A percentile compares a stretch with the other conserved stretches of the same genome.
These are phyloP conservation scores for Holothuria glaberrima DNA, from an alignment of 35 echinoderm and acorn worm species.

Conservation along the genomic window DNA sequence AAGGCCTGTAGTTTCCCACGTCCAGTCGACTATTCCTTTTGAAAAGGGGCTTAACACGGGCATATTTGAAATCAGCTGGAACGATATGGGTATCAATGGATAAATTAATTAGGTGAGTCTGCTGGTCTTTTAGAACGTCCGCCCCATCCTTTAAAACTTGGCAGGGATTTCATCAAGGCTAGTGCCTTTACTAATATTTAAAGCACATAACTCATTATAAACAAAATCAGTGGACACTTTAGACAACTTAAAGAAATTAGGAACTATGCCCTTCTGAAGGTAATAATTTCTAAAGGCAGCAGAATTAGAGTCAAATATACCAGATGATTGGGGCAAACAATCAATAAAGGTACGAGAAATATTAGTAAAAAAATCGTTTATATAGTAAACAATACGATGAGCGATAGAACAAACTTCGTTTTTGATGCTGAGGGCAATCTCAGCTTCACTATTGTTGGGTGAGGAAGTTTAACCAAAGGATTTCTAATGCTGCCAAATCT, in stretches of 20 bases:
- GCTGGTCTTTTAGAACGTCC: not conserved
- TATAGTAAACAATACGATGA: not conserved
- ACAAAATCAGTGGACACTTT: not conserved
- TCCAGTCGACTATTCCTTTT: too few species aligned
- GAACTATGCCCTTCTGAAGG: not conserved
- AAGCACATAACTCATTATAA: not conserved
- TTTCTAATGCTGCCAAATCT: not conserved
- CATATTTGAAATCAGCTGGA: not conserved
- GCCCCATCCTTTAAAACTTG: not conserved
- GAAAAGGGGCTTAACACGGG: not conserved
- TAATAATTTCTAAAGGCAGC: not conserved
- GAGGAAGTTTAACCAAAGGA: not conserved
- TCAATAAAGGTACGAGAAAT: not conserved
- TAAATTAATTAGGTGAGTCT: not conserved
- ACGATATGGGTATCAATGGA: not conserved
- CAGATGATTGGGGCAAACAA: not conserved
- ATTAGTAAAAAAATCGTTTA: not conserved
- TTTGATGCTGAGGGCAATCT: not conserved
- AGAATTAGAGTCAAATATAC: not conserved
- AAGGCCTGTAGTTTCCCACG: too few species aligned
- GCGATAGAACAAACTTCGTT: not conserved
- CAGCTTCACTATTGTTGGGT: not conserved
- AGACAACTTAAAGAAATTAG: not conserved
- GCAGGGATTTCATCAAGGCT: slow-evolving; percentile 8
- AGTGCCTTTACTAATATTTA: not conserved